Evolutionary conservation across 2,888 invertebrate species (phyloP), one percentile per base, ranked within the genome.

Genomic region (Dynastes tityus): DNA sequence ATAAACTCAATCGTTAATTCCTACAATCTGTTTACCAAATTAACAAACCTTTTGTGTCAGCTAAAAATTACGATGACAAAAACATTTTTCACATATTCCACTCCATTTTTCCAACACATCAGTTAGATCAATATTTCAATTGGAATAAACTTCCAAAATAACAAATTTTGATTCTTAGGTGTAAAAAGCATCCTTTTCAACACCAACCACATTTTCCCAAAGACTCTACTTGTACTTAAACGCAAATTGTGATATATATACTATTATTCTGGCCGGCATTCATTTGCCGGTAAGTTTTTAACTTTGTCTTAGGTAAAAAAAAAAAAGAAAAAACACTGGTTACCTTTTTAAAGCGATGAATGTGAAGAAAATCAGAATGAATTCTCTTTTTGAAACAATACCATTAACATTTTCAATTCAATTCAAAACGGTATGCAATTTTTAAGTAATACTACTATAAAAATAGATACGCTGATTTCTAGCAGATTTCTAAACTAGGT

Each of bases 241-340:
- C 83, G 86, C 87, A 85, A 88, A 87, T 86, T 88, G 88, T 88
- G 88, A 88, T 88, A 88, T 87, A 88, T 87, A 87, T 86, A 86
- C 86, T 87, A 85, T 86, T 85, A 86, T 85, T 85, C 61, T 64
- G 53, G 55, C 49, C 51, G 53, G 32, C 68, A 71, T 8, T 45
- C 8, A 22, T 49, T 32, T 58, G 45, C 45, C 64, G 29, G 55
- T 65, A 63, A 37, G 51, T 64, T 79, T 79, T 51, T 70, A 61
- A 70, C 27, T 70, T 53, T 64, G 58, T 79, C 49, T 55, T 71
- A 71, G 71, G 71, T 37, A 32, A 71, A 71, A 32, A 67, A 61
- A 61, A 61, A 27, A 61, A 40, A 58, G 27, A n/a, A 67, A 61
- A 9, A 27, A 29, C 9, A 64, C 11, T 37, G 40, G 65, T 65